These are phyloP conservation scores for Chaenodraco wilsoni DNA, from an alignment of 2,797 vertebrate genomes.

Conservation along the genomic window DNA sequence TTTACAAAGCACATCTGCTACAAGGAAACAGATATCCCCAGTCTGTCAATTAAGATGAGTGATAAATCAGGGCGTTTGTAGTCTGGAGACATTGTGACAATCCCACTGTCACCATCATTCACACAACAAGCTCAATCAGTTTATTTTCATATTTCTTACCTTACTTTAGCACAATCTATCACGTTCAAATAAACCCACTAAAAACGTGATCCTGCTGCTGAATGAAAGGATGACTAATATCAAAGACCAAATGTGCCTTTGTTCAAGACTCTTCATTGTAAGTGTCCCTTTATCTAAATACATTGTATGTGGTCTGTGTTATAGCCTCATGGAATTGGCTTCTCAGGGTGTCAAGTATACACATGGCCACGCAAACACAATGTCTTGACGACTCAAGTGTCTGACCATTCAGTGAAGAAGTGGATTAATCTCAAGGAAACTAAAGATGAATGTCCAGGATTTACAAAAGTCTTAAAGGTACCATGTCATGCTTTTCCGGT, in stretches of 20 bases:
- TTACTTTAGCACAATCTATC: constrained; percentile 20
- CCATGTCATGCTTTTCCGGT: no score
- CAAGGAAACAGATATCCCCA: constrained; percentile 51
- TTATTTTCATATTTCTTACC: background rate
- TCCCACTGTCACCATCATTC: constrained; percentile 51
- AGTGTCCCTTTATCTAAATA: constrained; percentile 25
- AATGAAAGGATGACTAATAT: constrained; percentile 20
- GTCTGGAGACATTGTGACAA: constrained; percentile 55
- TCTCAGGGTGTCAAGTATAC: constrained; percentile 13
- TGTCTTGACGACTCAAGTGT: background rate
- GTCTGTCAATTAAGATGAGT: constrained; percentile 76
- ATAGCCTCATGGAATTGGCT: background rate
- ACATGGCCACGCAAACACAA: background rate
- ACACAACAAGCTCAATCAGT: constrained; percentile 29
- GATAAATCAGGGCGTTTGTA: constrained; percentile 74
- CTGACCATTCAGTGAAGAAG: background rate
- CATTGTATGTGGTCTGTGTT: constrained; percentile 10
- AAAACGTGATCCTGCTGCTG: constrained; percentile 2
- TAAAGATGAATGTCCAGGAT: constrained; percentile 13
- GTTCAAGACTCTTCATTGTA: constrained; percentile 39
- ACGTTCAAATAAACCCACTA: constrained; percentile 24
- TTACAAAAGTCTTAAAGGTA: background rate
- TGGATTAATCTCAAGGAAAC: background rate
- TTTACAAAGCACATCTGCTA: constrained; percentile 57
- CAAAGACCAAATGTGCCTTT: constrained; percentile 37